Conservation (phyloP, 2,113 vertebrate genomes). For the Myocastor coypus region DNA sequence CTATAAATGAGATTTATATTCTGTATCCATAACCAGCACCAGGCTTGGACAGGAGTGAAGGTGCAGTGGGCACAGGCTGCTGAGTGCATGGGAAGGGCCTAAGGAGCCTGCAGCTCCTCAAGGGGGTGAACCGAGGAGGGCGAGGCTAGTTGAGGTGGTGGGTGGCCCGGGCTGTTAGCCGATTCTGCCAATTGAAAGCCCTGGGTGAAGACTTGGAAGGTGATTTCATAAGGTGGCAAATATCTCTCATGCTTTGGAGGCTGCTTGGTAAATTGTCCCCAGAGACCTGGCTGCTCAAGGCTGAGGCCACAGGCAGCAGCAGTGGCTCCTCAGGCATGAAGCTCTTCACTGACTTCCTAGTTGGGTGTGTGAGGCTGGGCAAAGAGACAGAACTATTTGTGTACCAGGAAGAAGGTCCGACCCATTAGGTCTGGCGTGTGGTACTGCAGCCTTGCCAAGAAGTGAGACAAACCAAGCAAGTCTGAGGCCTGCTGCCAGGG, state of each 20-base stretch:
- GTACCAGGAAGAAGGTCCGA: slow-evolving; percentile 70
- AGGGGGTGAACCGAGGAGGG: neutral
- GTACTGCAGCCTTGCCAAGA: slow-evolving; percentile 65
- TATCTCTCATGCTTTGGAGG: neutral
- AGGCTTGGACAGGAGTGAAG: neutral
- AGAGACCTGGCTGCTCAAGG: neutral
- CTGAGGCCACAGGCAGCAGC: neutral
- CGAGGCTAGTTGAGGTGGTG: no score
- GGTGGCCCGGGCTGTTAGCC: neutral
- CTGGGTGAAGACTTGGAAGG: neutral
- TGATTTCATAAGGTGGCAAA: neutral
- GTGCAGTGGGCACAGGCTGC: neutral
- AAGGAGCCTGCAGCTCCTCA: neutral
- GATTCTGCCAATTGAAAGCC: neutral
- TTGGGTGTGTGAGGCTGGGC: slow-evolving; percentile 60
- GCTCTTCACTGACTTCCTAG: slow-evolving; percentile 10
- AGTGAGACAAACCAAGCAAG: slow-evolving; percentile 63
- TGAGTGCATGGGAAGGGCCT: fast-evolving
- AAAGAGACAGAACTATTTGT: slow-evolving; percentile 67
- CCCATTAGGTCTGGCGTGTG: slow-evolving; percentile 70
- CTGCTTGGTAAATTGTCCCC: neutral
- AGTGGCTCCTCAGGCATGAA: neutral
- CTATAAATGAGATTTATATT: neutral
- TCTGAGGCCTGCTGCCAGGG: slow-evolving; percentile 55
- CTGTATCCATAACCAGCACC: neutral